Base-by-base conservation (phyloP, 2,888 invertebrate genomes). In the Lymantria monacha region DNA sequence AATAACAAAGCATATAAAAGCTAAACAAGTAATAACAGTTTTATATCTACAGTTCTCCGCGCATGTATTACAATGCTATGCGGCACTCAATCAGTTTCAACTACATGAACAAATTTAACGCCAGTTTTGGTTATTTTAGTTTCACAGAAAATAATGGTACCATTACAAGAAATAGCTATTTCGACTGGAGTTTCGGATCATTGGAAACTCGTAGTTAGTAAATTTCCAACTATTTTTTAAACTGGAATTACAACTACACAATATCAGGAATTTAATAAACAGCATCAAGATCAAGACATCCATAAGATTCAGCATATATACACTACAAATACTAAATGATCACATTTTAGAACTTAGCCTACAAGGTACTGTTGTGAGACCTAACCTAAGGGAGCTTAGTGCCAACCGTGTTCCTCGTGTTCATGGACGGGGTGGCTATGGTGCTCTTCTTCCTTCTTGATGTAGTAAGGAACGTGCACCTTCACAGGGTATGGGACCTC, bases 401-500 rank as follows among this genome's bases (percentile, higher is more conserved):
- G 84, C 83, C 92, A 89, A 61, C 93, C 92, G 65, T 86, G 63
- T 15, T 63, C 53, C 0, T 69, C 66, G n/a, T 70, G 63, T 70
- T 55, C 55, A 57, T 59, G 57, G 10, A 9, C 13, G 13, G 11
- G 41, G 41, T 41, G 41, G 9, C 11, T 44, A 22, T 80, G 72
- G 46, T 90, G 84, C 36, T 93, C 92, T 55, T 90, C 86, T 60
- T 92, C 92, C 47, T 93, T 89, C 76, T 94, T 94, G 47, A 94
- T 83, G 67, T 93, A 93, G 22, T 92, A 90, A 52, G 94, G 95
- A 15, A 94, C 94, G 66, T 95, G 95, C 48, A 95, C 93, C 81
- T 95, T 95, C n/a, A 95, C 94, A 30, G 96, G 95, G 73, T 94
- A 94, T 13, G 96, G 95, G 41, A 96, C 94, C 76, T 95, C 95